phyloP scores from a whole-genome alignment of 1,140 invertebrate species.

The Zaprionus ornatus region DNA sequence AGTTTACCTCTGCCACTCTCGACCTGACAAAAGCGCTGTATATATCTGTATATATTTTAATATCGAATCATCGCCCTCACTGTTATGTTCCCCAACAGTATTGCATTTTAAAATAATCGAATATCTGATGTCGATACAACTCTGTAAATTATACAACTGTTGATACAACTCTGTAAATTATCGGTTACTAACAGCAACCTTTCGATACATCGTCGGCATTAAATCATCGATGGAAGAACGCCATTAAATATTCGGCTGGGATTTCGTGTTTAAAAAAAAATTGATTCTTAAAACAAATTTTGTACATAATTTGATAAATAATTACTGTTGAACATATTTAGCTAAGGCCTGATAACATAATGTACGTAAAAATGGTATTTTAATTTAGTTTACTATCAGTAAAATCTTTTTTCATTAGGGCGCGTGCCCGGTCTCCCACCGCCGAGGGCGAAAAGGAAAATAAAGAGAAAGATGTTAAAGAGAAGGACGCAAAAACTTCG shows the following conservation, averaged over 20 bases:
- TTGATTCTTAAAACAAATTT: slow-evolving; percentile 8
- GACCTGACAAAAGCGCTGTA: slow-evolving; percentile 51
- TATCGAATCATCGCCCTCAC: slow-evolving; percentile 12
- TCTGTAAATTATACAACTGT: neutral
- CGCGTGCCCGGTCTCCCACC: slow-evolving; percentile 74
- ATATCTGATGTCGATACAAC: neutral
- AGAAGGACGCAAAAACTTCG: slow-evolving; percentile 66
- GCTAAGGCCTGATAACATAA: slow-evolving; percentile 8
- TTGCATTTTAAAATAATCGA: slow-evolving; percentile 16
- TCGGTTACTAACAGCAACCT: neutral
- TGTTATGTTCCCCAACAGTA: neutral
- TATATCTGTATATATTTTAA: slow-evolving; percentile 23
- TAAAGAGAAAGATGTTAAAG: slow-evolving; percentile 74
- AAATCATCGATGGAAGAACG: slow-evolving; percentile 37
- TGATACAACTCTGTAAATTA: slow-evolving; percentile 3
- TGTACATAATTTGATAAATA: slow-evolving; percentile 16
- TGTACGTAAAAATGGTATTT: slow-evolving; percentile 22
- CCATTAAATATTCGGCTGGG: slow-evolving; percentile 31
- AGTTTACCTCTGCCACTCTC: slow-evolving; percentile 45
- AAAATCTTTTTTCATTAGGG: slow-evolving; percentile 45
- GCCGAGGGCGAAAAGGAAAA: slow-evolving; percentile 70
- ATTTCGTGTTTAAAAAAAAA: slow-evolving; percentile 24
- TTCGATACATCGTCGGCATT: slow-evolving; percentile 16
- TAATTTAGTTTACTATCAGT: neutral
- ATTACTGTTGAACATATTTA: neutral